These are phyloP conservation scores for Macrotus californicus DNA, from an alignment of 2,113 vertebrate species.

Conservation along the genomic window DNA sequence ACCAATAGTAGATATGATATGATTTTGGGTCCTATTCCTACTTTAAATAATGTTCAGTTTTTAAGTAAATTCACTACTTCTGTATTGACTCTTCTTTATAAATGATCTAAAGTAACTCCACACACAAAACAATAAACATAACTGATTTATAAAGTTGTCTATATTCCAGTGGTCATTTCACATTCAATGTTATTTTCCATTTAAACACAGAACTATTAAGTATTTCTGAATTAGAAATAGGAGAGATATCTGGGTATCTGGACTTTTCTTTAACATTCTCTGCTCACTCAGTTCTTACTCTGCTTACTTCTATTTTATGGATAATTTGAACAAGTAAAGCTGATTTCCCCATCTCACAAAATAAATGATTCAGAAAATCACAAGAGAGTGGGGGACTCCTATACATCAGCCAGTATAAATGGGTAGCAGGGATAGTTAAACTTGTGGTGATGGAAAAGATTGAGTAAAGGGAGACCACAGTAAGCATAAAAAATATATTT, in stretches of 20 bases:
- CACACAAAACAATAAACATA: constrained; percentile 30
- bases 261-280: neutral
- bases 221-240: neutral
- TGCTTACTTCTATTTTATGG: neutral
- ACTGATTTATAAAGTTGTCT: constrained; percentile 14
- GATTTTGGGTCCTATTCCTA: constrained; percentile 27
- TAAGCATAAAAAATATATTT: neutral
- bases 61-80: constrained; percentile 53
- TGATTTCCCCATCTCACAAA: neutral
- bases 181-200: neutral
- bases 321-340: neutral
- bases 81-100: constrained; percentile 47
- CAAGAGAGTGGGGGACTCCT: neutral
- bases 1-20: neutral
- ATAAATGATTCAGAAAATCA: neutral
- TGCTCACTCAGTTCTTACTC: neutral
- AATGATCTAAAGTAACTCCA: constrained; percentile 8
- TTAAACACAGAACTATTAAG: neutral
- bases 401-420: neutral
- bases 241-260: neutral
- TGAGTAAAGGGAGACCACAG: neutral
- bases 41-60: constrained; percentile 54
- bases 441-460: neutral
- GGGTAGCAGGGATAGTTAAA: neutral
- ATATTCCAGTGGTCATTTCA: neutral